Evolutionary conservation across 2,113 vertebrate species (phyloP), one percentile per base, ranked within the genome.

Genomic region (Pagrus major): DNA sequence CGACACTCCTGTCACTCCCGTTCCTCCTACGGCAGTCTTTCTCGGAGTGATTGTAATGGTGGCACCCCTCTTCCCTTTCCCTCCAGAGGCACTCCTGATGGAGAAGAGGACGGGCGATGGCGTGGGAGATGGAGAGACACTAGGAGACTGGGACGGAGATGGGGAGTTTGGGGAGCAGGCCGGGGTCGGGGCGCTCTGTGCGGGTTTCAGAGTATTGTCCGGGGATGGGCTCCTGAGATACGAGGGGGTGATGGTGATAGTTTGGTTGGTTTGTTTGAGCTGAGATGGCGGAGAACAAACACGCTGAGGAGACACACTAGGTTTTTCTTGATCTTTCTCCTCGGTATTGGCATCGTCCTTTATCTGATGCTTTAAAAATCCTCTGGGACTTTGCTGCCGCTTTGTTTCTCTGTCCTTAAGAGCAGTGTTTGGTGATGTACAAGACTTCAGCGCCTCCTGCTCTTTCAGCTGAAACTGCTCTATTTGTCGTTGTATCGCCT

Each of bases 1-100:
- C 1, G 58, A 23, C 4, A 49, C 81, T 4, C 49, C 82, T 0
- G 70, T 20, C 18, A 31, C 39, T 41, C 51, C 72, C 11, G 25
- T 31, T 2, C 39, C 82, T 0, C 68, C 51, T 5, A 31, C 65
- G 1, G 76, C 77, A 27, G 76, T 3, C 63, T 93, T 94, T 59
- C 94, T 95, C 18, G 97, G 96, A 71, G 90, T 94, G 85, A 97
- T 95, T 0, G 97, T 97, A 80, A 98, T 96, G 77, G 97, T 98
- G 80, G 95, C 94, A 6, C 97, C 97, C 54, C 95, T 95, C 81
- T 95, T 97, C 27, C 93, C 95, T 35, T 92, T 93, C 23, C 91
- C 89, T 44, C 94, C 94, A 31, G 94, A 91, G 21, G 93, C 89
- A 49, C 92, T 95, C 81, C 84, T 91, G 84, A 96, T 93, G 51